Evolutionary conservation across 2,797 vertebrate genomes (phyloP), one percentile per base, ranked within the genome.

Genomic region (Morelia viridis): DNA sequence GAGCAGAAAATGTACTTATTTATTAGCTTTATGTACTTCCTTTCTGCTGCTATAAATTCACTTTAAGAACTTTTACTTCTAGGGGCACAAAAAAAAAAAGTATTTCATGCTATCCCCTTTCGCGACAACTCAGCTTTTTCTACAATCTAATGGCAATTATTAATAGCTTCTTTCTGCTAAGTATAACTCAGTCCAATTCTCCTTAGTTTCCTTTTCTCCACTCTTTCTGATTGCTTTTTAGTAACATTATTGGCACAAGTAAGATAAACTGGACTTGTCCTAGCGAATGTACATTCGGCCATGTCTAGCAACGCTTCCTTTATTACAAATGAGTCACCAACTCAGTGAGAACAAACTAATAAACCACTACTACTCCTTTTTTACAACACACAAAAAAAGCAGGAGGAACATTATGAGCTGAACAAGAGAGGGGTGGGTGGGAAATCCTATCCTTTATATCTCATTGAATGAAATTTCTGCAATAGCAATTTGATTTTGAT

Each of bases 391-490:
- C 12, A 41, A 91, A 76, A 92, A 91, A 4, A 41, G 62, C 41
- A 76, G 5, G 46, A 58, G 62, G 50, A 58, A 84, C 3, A 19
- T 7, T 93, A 85, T 65, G 56, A 91, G 61, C 22, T 56, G 80
- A 15, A 17, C 87, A 28, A 68, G 7, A 26, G n/a, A 13, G 41
- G 41, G 41, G 2, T 41, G 19, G 62, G 9, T n/a, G 11, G 24
- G 24, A 53, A 26, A 53, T 35, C 46, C 61, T 61, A 50, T 6
- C 3, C 80, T 17, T 57, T 88, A 13, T 35, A 57, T 31, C 31
- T 46, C 86, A 91, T 61, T 76, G 93, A 94, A 87, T 88, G 61
- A 65, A 92, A 90, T 53, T 93, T 89, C 31, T 90, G 31, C 24
- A 80, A 41, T 2, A 93, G 26, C 46, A 92, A 89, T 61, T 31